Conservation (phyloP, 1,140 invertebrate genomes). For the Linepithema humile region DNA sequence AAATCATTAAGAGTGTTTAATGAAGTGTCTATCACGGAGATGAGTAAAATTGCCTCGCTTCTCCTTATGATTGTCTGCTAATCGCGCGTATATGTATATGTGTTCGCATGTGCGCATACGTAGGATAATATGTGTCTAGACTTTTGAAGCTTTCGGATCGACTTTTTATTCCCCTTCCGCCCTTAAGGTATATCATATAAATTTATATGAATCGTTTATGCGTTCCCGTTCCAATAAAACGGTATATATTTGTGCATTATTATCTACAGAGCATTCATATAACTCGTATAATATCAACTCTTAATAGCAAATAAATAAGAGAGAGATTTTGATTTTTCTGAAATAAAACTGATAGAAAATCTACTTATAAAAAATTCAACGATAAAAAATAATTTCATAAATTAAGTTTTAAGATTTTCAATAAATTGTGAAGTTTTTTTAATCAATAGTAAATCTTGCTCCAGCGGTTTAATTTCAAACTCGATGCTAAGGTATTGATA, state of each 20-base stretch:
- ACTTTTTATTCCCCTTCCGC: not conserved
- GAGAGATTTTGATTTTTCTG: not conserved
- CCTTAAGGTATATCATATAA: not conserved
- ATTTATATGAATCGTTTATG: not conserved
- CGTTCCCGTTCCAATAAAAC: not conserved
- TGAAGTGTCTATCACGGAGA: slow-evolving; percentile 30
- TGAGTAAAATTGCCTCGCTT: slow-evolving; percentile 27
- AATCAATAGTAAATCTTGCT: not conserved
- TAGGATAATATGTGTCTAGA: slow-evolving; percentile 19
- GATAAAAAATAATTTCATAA: not conserved
- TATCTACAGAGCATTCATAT: not conserved
- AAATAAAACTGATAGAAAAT: not conserved
- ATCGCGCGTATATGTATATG: not conserved
- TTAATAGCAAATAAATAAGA: not conserved
- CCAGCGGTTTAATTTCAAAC: not conserved
- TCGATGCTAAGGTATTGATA: not conserved
- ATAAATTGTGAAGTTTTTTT: not conserved
- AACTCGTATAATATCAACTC: not conserved
- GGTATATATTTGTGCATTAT: not conserved
- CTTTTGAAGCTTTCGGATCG: not conserved
- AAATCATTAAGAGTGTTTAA: slow-evolving; percentile 43
- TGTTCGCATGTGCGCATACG: not conserved
- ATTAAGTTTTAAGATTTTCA: not conserved
- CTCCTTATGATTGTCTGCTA: not conserved
- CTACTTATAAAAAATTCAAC: not conserved